Evolutionary conservation across 2,113 vertebrate species (phyloP).

Genomic region (Siniperca knerii): DNA sequence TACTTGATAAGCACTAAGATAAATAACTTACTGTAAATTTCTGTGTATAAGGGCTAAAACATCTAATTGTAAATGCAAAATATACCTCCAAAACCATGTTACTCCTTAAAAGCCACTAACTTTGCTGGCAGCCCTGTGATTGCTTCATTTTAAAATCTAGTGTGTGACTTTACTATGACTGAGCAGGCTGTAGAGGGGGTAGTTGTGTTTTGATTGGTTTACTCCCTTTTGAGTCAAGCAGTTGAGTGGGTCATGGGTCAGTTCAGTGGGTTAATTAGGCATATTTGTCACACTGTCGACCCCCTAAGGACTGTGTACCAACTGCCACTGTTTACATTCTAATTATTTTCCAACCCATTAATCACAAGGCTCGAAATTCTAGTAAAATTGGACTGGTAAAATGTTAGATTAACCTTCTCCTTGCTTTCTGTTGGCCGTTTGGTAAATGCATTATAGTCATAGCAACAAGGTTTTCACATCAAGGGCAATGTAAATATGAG

Average conservation of each 20-base stretch:
- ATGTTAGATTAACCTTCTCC: conserved; percentile 31
- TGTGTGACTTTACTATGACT: conserved; percentile 44
- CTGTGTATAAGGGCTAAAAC: neutral
- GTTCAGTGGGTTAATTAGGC: conserved; percentile 73
- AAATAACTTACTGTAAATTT: neutral
- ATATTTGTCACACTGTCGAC: conserved; percentile 65
- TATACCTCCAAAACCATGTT: neutral
- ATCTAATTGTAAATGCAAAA: neutral
- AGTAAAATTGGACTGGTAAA: neutral
- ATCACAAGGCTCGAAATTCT: conserved; percentile 49
- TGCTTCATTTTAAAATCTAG: conserved; percentile 1
- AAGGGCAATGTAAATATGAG: conserved; percentile 24
- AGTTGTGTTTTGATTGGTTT: conserved; percentile 50
- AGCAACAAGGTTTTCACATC: neutral
- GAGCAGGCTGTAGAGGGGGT: conserved; percentile 6
- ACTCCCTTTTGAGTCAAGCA: conserved; percentile 27
- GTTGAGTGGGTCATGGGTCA: conserved; percentile 62
- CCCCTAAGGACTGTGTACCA: conserved; percentile 57
- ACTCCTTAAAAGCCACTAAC: neutral
- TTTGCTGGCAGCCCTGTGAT: neutral
- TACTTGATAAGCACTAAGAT: neutral
- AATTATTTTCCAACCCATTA: conserved; percentile 71
- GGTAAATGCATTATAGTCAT: conserved; percentile 11
- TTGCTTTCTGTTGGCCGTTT: conserved; percentile 10
- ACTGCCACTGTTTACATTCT: conserved; percentile 70